Evolutionary conservation across 2,113 vertebrate species (phyloP).

Genomic region (Rissa tridactyla): DNA sequence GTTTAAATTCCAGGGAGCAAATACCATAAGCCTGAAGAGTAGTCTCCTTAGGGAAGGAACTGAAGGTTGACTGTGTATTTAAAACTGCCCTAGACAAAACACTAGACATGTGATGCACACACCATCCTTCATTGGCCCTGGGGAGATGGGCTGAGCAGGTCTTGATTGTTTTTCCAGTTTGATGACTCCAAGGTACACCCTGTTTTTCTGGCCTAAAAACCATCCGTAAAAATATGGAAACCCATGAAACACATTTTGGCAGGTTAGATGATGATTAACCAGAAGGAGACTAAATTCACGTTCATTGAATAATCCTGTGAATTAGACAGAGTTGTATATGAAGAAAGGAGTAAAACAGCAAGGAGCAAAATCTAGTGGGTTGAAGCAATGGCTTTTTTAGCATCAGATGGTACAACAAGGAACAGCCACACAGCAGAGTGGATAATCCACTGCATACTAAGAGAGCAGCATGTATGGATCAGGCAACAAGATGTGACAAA

Average conservation of each 20-base stretch:
- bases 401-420: neutral
- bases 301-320: neutral
- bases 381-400: neutral
- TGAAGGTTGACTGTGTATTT: neutral
- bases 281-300: neutral
- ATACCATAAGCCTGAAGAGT: neutral
- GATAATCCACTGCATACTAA: neutral
- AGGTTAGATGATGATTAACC: constrained; percentile 12
- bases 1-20: neutral
- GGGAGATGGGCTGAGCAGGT: neutral
- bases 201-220: constrained; percentile 30
- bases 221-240: constrained; percentile 21
- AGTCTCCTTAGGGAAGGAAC: neutral
- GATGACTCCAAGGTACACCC: constrained; percentile 23
- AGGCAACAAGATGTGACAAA: neutral
- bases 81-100: constrained; percentile 17
- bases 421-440: neutral
- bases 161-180: constrained; percentile 47
- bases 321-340: neutral
- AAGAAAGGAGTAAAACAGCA: neutral
- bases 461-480: neutral
- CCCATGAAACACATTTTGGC: neutral
- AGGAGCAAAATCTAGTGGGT: neutral
- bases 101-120: neutral
- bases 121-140: neutral